Evolutionary conservation across 2,888 invertebrate species (phyloP), one percentile per base, ranked within the genome.

Genomic region (Nomada hirtipes): DNA sequence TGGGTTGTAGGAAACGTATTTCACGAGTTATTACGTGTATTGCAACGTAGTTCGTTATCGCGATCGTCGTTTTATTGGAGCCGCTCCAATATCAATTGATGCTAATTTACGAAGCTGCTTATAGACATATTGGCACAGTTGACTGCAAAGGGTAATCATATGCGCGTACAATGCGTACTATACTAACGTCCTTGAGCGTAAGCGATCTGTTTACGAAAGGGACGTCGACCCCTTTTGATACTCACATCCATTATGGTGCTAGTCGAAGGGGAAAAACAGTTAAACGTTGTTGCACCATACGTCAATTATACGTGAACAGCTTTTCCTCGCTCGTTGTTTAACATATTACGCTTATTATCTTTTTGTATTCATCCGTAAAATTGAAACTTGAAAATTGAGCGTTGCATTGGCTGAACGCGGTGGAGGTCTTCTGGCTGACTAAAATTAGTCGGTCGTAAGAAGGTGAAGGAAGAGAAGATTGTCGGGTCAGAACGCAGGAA

Each of bases 131-230:
- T 69, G 64, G 47, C 29, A 20, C 57, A 42, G 23, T 67, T 7
- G 57, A 52, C 60, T 71, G 68, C 50, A 74, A 68, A 67, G 68
- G 73, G 82, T 73, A 82, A 87, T 83, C 72, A 52, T 69, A 47
- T 64, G 64, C 60, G 84, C 84, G 77, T 83, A 84, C 87, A 83
- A 72, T 81, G 86, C 86, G 84, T 89, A 91, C 88, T 89, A 90
- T 85, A 84, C 81, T 78, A 79, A 79, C 91, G 91, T 89, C 91
- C 92, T 92, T 91, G 91, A 90, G 89, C 90, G 91, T 92, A 92
- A 92, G 90, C 90, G 91, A 91, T 91, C 90, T 92, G 91, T 92
- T 92, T 92, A 92, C 91, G 90, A 89, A 90, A 91, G 89, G 90
- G 89, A 88, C 91, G 85, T 89, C 89, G 91, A 92, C 91, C 90